phyloP scores from a whole-genome alignment of 2,888 invertebrate genomes.

The Xanthorhoe spadicearia region DNA sequence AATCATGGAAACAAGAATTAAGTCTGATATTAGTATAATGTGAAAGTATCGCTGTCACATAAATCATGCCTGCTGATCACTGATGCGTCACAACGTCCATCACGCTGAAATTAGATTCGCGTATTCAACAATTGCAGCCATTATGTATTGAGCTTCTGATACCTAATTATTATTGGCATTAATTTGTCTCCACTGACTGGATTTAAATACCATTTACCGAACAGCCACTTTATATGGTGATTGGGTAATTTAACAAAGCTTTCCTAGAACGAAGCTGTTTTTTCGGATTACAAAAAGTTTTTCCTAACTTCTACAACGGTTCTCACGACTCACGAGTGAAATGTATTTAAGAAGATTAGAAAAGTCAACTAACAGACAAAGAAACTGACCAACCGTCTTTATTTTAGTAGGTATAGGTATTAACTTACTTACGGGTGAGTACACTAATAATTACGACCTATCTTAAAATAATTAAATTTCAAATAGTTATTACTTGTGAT shows the following conservation, averaged over 20 bases:
- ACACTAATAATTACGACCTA: too few species aligned
- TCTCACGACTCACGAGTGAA: conserved; percentile 28
- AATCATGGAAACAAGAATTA: background rate
- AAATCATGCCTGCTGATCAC: conserved; percentile 6
- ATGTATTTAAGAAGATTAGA: conserved; percentile 29
- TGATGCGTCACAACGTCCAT: conserved; percentile 32
- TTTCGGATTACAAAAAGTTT: conserved; percentile 52
- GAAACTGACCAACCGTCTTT: conserved; percentile 3
- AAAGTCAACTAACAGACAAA: conserved; percentile 24
- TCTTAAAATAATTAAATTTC: too few species aligned
- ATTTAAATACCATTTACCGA: conserved; percentile 65
- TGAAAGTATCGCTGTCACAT: background rate
- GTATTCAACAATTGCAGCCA: conserved; percentile 51
- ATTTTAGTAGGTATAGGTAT: background rate
- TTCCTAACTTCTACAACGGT: conserved; percentile 34
- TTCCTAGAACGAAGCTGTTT: conserved; percentile 59
- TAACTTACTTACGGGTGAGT: background rate
- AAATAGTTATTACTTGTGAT: too few species aligned
- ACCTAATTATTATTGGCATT: conserved; percentile 67
- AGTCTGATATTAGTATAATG: background rate
- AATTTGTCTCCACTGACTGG: conserved; percentile 66
- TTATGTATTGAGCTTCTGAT: conserved; percentile 53
- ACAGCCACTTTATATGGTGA: conserved; percentile 75
- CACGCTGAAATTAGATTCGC: conserved; percentile 45
- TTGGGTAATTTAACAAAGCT: conserved; percentile 71